phyloP scores from a whole-genome alignment of 2,797 vertebrate species.

The Acrocephalus scirpaceus region DNA sequence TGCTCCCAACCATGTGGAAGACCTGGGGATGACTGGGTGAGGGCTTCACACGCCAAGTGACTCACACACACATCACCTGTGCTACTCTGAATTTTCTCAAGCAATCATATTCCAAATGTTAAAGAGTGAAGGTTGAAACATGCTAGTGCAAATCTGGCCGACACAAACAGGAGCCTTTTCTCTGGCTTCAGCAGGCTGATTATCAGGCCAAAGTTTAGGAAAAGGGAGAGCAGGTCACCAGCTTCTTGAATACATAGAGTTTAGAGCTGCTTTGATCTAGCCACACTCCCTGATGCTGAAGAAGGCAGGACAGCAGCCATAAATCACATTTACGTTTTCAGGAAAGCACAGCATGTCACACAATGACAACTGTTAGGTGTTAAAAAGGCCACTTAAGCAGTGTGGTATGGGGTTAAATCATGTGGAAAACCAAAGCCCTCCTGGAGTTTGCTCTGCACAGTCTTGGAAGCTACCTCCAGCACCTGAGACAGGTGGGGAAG shows the following conservation, averaged over 20 bases:
- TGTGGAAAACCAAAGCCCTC: fast-evolving
- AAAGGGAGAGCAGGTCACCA: background rate
- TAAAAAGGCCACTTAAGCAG: background rate
- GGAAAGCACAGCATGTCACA: background rate
- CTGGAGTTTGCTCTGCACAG: background rate
- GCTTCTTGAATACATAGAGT: background rate
- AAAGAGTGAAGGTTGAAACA: background rate
- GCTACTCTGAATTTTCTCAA: background rate
- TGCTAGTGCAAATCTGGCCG: background rate
- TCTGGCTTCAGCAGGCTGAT: background rate
- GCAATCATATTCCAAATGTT: background rate
- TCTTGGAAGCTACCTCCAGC: background rate
- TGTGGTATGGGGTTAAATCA: background rate
- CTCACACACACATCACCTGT: background rate
- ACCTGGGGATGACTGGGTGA: background rate
- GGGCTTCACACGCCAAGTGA: background rate
- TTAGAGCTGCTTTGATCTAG: background rate
- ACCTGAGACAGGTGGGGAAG: background rate
- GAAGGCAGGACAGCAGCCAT: background rate
- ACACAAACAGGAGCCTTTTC: background rate
- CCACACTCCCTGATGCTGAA: background rate
- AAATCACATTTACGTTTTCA: background rate
- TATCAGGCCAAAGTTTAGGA: background rate
- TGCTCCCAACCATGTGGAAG: background rate
- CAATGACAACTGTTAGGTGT: background rate